A percentile compares a stretch with the other conserved stretches of the same genome.
These are phyloP conservation scores for Oenanthe oenanthe DNA, from an alignment of 2,113 vertebrate genomes.

Conservation along the genomic window DNA sequence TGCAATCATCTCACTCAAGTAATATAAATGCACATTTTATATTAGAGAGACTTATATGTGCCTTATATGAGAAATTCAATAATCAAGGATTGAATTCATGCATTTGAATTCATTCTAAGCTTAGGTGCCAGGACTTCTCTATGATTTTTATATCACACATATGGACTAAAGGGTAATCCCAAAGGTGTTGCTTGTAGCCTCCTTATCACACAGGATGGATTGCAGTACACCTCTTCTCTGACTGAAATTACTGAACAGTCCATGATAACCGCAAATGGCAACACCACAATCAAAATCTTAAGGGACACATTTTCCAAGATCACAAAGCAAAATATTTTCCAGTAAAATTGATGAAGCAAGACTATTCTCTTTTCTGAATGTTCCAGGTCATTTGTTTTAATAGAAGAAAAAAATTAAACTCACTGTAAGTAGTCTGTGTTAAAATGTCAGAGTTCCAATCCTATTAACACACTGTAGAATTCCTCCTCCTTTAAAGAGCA, in stretches of 20 bases:
- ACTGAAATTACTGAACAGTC: not conserved
- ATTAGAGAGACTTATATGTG: not conserved
- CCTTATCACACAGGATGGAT: not conserved
- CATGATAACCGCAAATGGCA: not conserved
- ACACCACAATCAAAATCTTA: not conserved
- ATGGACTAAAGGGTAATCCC: not conserved
- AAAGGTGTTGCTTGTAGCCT: not conserved
- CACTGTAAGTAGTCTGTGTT: not conserved
- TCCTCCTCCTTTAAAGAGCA: conserved; percentile 22
- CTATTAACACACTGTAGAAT: not conserved
- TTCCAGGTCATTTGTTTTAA: conserved; percentile 45
- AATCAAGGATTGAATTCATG: not conserved
- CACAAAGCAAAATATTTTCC: conserved; percentile 38
- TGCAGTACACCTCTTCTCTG: not conserved
- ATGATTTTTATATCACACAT: not conserved
- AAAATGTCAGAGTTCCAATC: conserved; percentile 35
- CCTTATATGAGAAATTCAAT: not conserved
- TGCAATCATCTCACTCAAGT: rapidly evolving
- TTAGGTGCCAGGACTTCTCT: not conserved
- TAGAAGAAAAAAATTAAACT: not conserved
- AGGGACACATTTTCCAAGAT: not conserved
- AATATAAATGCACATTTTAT: not conserved
- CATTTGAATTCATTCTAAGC: not conserved
- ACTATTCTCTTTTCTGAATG: not conserved
- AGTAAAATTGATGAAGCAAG: not conserved